phyloP scores from a whole-genome alignment of 2,113 vertebrate species.

The Paradoxurus hermaphroditus region DNA sequence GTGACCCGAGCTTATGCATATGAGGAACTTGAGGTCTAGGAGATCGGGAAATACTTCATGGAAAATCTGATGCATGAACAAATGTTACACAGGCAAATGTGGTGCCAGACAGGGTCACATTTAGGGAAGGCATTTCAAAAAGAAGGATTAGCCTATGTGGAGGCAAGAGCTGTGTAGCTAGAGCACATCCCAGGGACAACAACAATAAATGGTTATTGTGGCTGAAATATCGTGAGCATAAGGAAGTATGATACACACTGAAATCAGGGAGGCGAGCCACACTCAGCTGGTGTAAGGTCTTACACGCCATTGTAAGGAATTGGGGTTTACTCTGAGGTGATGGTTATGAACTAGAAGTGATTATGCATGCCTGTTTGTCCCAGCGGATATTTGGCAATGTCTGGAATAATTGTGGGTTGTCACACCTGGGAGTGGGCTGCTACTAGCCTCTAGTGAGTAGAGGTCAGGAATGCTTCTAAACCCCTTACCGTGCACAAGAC shows the following conservation, averaged over 20 bases:
- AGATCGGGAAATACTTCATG: background rate
- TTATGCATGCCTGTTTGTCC: background rate
- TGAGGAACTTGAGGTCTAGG: background rate
- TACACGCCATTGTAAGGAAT: background rate
- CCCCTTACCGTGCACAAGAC: background rate
- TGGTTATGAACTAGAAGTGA: background rate
- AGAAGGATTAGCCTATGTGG: background rate
- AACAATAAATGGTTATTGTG: background rate
- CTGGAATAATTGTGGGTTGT: background rate
- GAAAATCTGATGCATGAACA: background rate
- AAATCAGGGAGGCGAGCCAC: background rate
- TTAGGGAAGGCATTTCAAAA: background rate
- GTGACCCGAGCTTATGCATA: background rate
- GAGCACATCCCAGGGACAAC: background rate
- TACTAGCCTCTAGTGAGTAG: background rate
- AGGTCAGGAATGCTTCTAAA: background rate
- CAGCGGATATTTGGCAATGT: background rate
- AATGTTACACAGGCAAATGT: conserved; percentile 26
- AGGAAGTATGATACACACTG: background rate
- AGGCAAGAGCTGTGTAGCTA: background rate
- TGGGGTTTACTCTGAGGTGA: background rate
- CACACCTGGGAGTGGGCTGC: background rate
- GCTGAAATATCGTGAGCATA: background rate
- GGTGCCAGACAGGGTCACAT: background rate
- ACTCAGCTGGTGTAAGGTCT: background rate